phyloP scores from a whole-genome alignment of 1,140 invertebrate species.

The Catajapyx aquilonaris region DNA sequence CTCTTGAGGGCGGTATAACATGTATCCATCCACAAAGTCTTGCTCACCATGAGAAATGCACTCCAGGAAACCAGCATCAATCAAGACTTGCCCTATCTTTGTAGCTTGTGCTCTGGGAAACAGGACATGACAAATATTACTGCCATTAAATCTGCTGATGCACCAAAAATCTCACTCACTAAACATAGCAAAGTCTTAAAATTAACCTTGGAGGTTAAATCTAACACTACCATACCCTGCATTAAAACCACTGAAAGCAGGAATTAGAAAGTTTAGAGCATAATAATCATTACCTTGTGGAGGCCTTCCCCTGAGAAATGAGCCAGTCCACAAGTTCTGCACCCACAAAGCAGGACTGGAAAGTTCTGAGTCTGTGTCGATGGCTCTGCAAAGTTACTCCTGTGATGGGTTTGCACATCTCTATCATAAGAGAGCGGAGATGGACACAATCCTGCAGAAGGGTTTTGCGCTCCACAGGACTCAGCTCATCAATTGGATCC shows the following conservation, averaged over 20 bases:
- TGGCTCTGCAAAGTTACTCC: conserved; percentile 39
- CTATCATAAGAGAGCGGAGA: conserved; percentile 45
- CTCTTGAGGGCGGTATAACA: conserved; percentile 28
- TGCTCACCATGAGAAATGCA: conserved; percentile 32
- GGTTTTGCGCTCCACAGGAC: conserved; percentile 34
- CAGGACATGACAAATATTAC: too few relatives aligned
- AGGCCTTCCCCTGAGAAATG: conserved; percentile 42
- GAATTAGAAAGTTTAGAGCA: too few relatives aligned
- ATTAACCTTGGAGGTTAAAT: too few relatives aligned
- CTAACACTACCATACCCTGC: too few relatives aligned
- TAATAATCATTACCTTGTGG: conserved; percentile 25
- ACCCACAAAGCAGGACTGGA: conserved; percentile 42
- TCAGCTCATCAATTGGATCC: conserved; percentile 4
- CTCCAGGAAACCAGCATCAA: conserved; percentile 57
- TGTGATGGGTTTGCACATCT: conserved; percentile 35
- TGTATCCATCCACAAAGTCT: conserved; percentile 33
- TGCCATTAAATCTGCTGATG: too few relatives aligned
- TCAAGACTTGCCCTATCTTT: conserved; percentile 55
- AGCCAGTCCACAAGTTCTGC: conserved; percentile 58
- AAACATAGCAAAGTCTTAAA: too few relatives aligned
- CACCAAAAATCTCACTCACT: too few relatives aligned
- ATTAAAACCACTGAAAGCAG: too few relatives aligned
- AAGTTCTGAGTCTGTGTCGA: conserved; percentile 38
- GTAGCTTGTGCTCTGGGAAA: conserved; percentile 46
- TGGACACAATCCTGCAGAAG: conserved; percentile 50